Evolutionary conservation across 2,888 invertebrate genomes (phyloP).

Genomic region (Drosophila sordidapex): DNA sequence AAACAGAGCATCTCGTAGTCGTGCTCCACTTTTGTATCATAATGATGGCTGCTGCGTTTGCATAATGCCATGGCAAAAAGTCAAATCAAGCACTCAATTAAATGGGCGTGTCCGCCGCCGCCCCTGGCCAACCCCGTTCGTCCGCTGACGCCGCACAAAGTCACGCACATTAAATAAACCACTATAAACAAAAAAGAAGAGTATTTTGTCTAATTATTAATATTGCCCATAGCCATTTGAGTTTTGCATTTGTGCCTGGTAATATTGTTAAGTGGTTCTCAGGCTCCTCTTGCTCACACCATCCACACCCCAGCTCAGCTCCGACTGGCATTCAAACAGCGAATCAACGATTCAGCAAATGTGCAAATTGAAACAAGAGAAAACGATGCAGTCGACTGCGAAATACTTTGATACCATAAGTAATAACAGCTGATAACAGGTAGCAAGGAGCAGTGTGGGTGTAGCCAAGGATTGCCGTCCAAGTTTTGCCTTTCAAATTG

Average conservation of each 20-base stretch:
- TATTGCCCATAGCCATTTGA: conserved; percentile 39
- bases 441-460: neutral
- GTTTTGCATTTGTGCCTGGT: conserved; percentile 36
- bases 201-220: conserved; percentile 57
- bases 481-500: neutral
- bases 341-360: conserved; percentile 37
- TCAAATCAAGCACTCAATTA: conserved; percentile 30
- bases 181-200: conserved; percentile 4
- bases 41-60: conserved; percentile 16
- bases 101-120: conserved; percentile 25
- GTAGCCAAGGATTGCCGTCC: neutral
- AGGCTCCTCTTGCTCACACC: neutral
- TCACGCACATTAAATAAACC: conserved; percentile 59
- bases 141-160: conserved; percentile 37
- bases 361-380: conserved; percentile 20
- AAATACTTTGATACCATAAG: neutral
- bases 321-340: neutral
- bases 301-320: neutral
- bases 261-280: conserved; percentile 50
- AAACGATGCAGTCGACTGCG: neutral
- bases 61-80: conserved; percentile 30
- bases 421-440: neutral
- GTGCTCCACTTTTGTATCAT: neutral
- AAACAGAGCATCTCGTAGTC: conserved; percentile 11
- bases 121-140: conserved; percentile 2